Evolutionary conservation across 2,113 vertebrate genomes (phyloP), one percentile per base, ranked within the genome.

Genomic region (Istiophorus platypterus): DNA sequence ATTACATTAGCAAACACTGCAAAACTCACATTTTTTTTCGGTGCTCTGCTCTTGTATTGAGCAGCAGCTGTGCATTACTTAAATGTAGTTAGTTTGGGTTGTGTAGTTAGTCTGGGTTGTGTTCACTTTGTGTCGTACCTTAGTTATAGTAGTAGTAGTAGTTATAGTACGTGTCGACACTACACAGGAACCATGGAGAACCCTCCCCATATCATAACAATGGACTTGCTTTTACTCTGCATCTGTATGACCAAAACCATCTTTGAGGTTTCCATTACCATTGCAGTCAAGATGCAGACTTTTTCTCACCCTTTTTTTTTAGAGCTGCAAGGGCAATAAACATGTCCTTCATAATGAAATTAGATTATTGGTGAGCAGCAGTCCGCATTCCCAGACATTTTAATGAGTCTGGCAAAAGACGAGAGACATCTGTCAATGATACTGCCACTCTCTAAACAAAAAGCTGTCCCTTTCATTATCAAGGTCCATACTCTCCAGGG

Each of bases 91-190:
- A 7, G 34, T 42, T 18, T 5, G 3, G 31, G 31, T 34, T 34
- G 31, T 34, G 31, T n/a, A n/a, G n/a, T n/a, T n/a, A n/a, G n/a
- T n/a, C n/a, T n/a, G n/a, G n/a, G 65, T 49, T 31, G 5, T 61
- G 22, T 34, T 49, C 26, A 1, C 49, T 83, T 67, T 78, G 66
- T 62, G 72, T 73, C 78, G 67, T 85, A 75, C 72, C 64, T 80
- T 47, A 58, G n/a, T n/a, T n/a, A n/a, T n/a, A n/a, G n/a, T n/a
- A n/a, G 54, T 87, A 72, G 82, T 85, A n/a, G 54, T 87, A 72
- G 82, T 85, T 82, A 67, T 39, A 80, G 68, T 70, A 9, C 37
- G 71, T 58, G 18, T 45, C 41, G 24, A 6, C 1, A 0, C 22
- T 12, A 42, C 56, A 58, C 18, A 56, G 52, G 24, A 51, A 41